These are phyloP conservation scores for Scomber colias DNA, from an alignment of 2,113 vertebrate species.

Conservation along the genomic window DNA sequence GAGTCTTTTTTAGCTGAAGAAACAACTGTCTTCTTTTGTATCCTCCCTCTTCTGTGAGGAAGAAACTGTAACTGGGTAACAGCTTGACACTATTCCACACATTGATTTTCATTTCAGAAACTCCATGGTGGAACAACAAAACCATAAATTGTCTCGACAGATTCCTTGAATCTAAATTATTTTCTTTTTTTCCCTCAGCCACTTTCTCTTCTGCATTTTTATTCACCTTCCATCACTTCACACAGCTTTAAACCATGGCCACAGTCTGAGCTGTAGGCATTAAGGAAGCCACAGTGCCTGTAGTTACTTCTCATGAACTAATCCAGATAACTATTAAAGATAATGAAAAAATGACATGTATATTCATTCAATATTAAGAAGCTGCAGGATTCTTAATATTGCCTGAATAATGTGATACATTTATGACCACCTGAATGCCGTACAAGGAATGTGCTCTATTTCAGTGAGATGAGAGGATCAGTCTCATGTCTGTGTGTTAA, in stretches of 20 bases:
- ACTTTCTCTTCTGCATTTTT: background rate
- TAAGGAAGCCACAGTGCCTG: background rate
- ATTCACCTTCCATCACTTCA: background rate
- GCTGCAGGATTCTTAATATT: no score
- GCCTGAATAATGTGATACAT: no score
- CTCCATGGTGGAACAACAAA: slow-evolving; percentile 2
- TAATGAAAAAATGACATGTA: no score
- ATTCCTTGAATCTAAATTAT: background rate
- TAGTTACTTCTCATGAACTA: background rate
- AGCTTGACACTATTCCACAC: background rate
- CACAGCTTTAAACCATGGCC: background rate
- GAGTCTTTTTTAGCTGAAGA: background rate
- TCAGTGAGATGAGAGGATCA: no score
- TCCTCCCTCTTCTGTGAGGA: no score
- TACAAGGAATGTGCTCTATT: no score
- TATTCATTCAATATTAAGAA: no score
- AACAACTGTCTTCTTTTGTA: background rate
- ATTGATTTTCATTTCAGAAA: slow-evolving; percentile 30
- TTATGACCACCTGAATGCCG: no score
- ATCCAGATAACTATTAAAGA: no score
- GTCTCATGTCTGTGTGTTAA: no score
- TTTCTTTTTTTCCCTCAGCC: background rate
- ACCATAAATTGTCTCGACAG: background rate
- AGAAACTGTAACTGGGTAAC: slow-evolving; percentile 20
- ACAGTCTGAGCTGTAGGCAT: background rate